Percentiles rank a stretch among this genome's conserved stretches.
These are phyloP conservation scores for Gnathonemus longibarbis DNA, from an alignment of 2,113 vertebrate species.

Conservation along the genomic window DNA sequence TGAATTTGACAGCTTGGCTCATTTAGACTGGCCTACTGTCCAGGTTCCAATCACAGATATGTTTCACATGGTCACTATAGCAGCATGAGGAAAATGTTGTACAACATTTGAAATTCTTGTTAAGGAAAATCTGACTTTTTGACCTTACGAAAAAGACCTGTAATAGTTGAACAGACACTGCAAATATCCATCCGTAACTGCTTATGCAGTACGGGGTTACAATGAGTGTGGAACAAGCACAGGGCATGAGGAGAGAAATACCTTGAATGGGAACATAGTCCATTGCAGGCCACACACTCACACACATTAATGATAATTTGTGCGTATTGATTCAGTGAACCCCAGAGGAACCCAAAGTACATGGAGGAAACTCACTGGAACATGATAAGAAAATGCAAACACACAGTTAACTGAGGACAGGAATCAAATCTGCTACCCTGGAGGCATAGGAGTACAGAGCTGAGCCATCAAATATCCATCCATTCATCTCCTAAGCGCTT, in stretches of 20 bases:
- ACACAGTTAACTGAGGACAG: background rate
- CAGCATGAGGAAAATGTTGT: background rate
- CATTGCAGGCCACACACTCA: background rate
- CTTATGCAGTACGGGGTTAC: background rate
- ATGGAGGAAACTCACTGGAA: background rate
- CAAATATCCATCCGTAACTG: background rate
- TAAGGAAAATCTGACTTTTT: background rate
- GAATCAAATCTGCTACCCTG: background rate
- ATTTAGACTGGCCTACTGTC: background rate
- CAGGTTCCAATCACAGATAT: background rate
- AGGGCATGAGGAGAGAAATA: background rate
- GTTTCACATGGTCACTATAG: slow-evolving; percentile 6
- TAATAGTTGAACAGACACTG: background rate
- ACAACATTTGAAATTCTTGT: slow-evolving; percentile 6
- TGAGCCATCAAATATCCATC: background rate
- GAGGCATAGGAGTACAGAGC: background rate
- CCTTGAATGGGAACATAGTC: background rate
- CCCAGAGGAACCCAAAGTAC: background rate
- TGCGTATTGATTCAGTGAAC: background rate
- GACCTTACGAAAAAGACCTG: background rate
- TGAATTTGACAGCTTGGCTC: slow-evolving; percentile 8
- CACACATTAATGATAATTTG: background rate
- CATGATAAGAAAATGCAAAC: background rate
- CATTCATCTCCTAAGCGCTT: background rate
- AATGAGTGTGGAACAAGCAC: background rate